These are phyloP conservation scores for Gadus chalcogrammus DNA, from an alignment of 2,113 vertebrate genomes.

Conservation along the genomic window DNA sequence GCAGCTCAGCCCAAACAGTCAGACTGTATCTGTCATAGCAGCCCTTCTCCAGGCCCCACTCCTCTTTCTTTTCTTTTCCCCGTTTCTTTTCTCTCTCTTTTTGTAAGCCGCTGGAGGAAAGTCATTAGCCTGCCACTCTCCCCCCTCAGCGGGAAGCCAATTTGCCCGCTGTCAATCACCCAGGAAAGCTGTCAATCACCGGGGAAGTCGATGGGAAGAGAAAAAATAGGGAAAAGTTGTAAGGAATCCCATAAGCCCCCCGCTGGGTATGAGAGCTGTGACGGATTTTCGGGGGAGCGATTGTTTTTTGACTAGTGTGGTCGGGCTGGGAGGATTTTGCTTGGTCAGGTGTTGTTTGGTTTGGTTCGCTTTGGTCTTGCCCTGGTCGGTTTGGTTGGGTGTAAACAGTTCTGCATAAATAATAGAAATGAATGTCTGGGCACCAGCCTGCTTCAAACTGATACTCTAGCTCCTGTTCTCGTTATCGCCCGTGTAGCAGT, in stretches of 20 bases:
- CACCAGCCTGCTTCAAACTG: too few relatives aligned
- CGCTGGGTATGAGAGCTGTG: slow-evolving; percentile 45
- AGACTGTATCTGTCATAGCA: too few relatives aligned
- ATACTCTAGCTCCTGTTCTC: too few relatives aligned
- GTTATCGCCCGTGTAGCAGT: too few relatives aligned
- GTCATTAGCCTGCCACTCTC: slow-evolving; percentile 49
- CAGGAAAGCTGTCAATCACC: slow-evolving; percentile 69
- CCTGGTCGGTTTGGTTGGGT: slow-evolving; percentile 1
- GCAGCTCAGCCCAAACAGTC: too few relatives aligned
- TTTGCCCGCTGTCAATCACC: slow-evolving; percentile 60
- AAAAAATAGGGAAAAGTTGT: slow-evolving; percentile 15
- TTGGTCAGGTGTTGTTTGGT: too few relatives aligned
- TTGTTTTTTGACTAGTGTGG: slow-evolving; percentile 38
- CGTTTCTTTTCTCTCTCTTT: too few relatives aligned
- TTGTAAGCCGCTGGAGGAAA: slow-evolving; percentile 43
- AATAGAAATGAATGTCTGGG: too few relatives aligned
- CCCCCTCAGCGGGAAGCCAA: slow-evolving; percentile 38
- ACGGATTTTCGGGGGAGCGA: slow-evolving; percentile 42
- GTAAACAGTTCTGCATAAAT: not conserved
- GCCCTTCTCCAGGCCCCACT: too few relatives aligned
- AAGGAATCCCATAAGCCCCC: slow-evolving; percentile 44
- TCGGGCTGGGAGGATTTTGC: slow-evolving; percentile 6
- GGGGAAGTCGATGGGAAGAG: slow-evolving; percentile 25
- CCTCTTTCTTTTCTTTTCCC: too few relatives aligned
- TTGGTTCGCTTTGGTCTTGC: too few relatives aligned